Evolutionary conservation across 1,140 invertebrate genomes (phyloP).

Genomic region (Belonocnema kinseyi): DNA sequence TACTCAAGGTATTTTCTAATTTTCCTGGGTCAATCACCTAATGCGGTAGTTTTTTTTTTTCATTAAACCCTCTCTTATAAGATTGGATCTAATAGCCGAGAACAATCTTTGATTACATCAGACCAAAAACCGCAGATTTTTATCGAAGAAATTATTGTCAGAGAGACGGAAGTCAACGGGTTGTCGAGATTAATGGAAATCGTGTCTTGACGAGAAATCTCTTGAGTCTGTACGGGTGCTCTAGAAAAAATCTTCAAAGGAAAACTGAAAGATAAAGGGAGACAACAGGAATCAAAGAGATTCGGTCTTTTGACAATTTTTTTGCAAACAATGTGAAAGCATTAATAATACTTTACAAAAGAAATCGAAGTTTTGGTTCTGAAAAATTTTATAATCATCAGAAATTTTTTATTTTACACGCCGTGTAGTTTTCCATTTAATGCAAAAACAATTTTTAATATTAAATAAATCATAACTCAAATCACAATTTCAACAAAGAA

Average conservation of each 20-base stretch:
- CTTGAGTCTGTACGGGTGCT: constrained; percentile 24
- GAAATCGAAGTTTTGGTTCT: too few species aligned
- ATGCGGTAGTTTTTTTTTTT: neutral
- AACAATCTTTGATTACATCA: neutral
- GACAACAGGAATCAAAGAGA: constrained; percentile 43
- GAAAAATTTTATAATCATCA: too few species aligned
- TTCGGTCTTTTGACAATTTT: constrained; percentile 36
- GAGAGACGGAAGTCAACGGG: constrained; percentile 51
- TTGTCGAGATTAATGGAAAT: constrained; percentile 46
- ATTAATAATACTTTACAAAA: too few species aligned
- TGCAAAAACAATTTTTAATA: too few species aligned
- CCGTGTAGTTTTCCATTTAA: too few species aligned
- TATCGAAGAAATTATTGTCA: constrained; percentile 1
- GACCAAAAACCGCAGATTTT: constrained; percentile 4
- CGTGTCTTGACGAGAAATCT: constrained; percentile 55
- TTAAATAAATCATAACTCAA: too few species aligned
- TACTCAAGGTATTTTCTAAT: neutral
- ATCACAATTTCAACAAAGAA: too few species aligned
- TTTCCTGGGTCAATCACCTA: neutral
- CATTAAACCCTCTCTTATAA: neutral
- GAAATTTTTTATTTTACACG: too few species aligned
- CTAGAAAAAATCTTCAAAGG: constrained; percentile 35
- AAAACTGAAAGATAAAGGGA: constrained; percentile 11
- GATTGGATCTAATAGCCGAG: neutral
- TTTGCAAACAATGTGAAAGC: neutral